Percentiles rank a stretch among this genome's conserved stretches.
Evolutionary conservation across 2,113 vertebrate species (phyloP).

Genomic region (Vicugna pacos): DNA sequence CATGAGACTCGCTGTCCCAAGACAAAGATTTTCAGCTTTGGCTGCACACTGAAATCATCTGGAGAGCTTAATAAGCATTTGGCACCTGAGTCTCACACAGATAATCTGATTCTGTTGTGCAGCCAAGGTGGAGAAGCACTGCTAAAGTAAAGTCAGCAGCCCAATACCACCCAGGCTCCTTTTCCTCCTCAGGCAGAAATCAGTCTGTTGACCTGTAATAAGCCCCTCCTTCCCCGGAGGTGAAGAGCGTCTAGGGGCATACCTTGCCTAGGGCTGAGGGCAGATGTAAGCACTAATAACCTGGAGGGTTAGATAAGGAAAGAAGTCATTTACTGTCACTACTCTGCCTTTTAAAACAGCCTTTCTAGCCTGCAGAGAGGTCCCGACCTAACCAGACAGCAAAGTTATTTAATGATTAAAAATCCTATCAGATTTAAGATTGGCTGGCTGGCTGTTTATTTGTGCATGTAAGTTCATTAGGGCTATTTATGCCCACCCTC

Average conservation of each 20-base stretch:
- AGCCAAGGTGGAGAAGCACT: not conserved
- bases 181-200: not conserved
- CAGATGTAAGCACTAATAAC: not conserved
- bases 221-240: not conserved
- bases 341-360: not conserved
- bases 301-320: not conserved
- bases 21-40: not conserved
- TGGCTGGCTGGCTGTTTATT: constrained; percentile 39
- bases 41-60: constrained; percentile 27
- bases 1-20: not conserved
- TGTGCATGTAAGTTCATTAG: not conserved
- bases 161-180: not conserved
- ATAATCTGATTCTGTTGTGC: not conserved
- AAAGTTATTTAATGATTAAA: constrained; percentile 55
- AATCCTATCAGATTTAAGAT: constrained; percentile 42
- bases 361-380: constrained; percentile 12
- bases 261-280: not conserved
- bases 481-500: not conserved
- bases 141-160: not conserved
- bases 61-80: not conserved
- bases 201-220: not conserved
- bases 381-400: constrained; percentile 23
- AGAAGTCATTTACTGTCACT: not conserved
- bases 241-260: not conserved
- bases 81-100: not conserved